Percentiles rank a stretch among this genome's conserved stretches.
phyloP scores from a whole-genome alignment of 2,113 vertebrate genomes.

The Piliocolobus tephrosceles region DNA sequence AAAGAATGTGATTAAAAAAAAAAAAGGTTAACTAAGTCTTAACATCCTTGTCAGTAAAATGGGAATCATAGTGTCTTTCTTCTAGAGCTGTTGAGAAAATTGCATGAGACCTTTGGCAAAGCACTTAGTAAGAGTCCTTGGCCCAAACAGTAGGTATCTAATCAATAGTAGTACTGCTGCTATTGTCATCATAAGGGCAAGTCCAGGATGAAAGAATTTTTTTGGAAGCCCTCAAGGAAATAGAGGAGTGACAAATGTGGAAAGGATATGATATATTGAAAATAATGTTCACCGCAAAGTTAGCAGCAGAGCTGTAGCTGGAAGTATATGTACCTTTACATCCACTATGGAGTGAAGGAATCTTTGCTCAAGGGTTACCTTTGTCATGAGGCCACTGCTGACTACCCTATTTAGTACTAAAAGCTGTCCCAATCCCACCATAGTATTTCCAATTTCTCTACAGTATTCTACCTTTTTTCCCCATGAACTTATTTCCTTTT shows the following conservation, averaged over 20 bases:
- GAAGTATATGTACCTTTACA: not conserved
- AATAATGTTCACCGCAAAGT: not conserved
- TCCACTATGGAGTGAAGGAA: not conserved
- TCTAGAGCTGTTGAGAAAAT: slow-evolving; percentile 17
- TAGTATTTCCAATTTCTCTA: not conserved
- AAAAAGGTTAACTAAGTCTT: too few species aligned
- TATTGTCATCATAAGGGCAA: not conserved
- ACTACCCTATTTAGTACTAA: not conserved
- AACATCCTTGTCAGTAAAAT: not conserved
- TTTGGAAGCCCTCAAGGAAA: slow-evolving; percentile 24
- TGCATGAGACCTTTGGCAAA: slow-evolving; percentile 42
- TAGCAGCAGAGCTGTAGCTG: not conserved
- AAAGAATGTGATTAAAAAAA: not conserved
- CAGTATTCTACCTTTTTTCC: not conserved
- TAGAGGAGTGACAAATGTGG: not conserved
- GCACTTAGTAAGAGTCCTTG: not conserved
- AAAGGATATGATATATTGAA: not conserved
- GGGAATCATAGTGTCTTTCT: slow-evolving; percentile 3
- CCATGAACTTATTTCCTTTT: not conserved
- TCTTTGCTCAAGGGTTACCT: not conserved
- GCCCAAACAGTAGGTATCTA: not conserved
- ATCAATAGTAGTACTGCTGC: not conserved
- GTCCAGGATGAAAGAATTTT: not conserved
- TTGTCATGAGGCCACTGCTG: not conserved
- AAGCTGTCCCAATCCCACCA: not conserved